phyloP scores from a whole-genome alignment of 2,888 invertebrate species.

The Brassicogethes aeneus region DNA sequence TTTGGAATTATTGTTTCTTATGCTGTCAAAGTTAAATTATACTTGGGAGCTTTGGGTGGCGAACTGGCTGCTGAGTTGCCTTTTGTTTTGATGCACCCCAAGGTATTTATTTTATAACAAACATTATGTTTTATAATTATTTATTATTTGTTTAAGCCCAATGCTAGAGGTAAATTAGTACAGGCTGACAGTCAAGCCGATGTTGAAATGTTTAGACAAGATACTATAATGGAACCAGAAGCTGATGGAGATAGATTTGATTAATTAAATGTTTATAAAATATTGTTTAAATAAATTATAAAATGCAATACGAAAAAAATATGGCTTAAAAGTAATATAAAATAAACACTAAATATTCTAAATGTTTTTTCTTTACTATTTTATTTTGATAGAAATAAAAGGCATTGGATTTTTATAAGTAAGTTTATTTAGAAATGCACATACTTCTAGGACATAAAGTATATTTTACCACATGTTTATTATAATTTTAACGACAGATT shows the following conservation, averaged over 20 bases:
- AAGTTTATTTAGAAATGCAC: slow-evolving; percentile 27
- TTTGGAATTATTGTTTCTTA: slow-evolving; percentile 95
- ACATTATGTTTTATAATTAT: slow-evolving; percentile 6
- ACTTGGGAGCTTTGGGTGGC: slow-evolving; percentile 86
- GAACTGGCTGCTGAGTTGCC: slow-evolving; percentile 87
- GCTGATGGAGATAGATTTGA: slow-evolving; percentile 19
- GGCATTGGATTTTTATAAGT: slow-evolving; percentile 9
- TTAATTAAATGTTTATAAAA: background rate
- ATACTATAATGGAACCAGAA: slow-evolving; percentile 50
- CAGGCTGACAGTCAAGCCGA: slow-evolving; percentile 65
- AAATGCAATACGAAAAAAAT: slow-evolving; percentile 15
- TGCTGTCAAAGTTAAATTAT: slow-evolving; percentile 89
- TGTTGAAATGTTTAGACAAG: slow-evolving; percentile 63
- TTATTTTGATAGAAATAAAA: background rate
- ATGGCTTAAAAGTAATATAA: slow-evolving; percentile 1
- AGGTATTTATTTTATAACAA: slow-evolving; percentile 45
- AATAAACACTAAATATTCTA: slow-evolving; percentile 4
- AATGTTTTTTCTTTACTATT: slow-evolving; percentile 1
- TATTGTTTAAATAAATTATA: slow-evolving; percentile 1
- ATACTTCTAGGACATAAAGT: slow-evolving; percentile 21
- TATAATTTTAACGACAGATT: slow-evolving; percentile 22
- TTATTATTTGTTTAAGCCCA: slow-evolving; percentile 36
- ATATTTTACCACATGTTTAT: slow-evolving; percentile 22
- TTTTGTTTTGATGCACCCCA: slow-evolving; percentile 86
- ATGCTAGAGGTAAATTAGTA: slow-evolving; percentile 46